Base-by-base conservation (phyloP, 2,113 vertebrate genomes). In the Apistogramma diplotaenia region DNA sequence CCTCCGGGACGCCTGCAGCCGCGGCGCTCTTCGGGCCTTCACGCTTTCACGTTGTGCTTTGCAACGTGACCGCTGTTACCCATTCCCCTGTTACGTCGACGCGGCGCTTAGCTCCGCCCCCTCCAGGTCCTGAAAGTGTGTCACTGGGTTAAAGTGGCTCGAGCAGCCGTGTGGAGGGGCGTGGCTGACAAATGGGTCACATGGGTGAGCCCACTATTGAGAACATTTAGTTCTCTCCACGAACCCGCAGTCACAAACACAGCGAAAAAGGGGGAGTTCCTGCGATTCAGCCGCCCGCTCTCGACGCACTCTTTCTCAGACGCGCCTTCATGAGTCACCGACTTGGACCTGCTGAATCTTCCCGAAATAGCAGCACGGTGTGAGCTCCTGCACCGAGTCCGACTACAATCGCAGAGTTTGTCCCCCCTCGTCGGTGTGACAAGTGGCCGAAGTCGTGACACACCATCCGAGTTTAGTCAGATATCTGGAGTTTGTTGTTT, bases 61-160 rank as follows among this genome's bases (percentile, higher is more conserved):
- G 92, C 93, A 94, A 94, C 94, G 94, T 94, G 94, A 94, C 75
- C 46, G 70, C 85, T 40, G 73, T 51, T 74, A 58, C 62, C 62
- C 79, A 1, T 33, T 33, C 83, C 84, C 0, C 25, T 29, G 74
- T 87, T 89, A 89, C 91, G 89, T 85, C 61, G 37, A 23, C 40
- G 18, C 21, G 3, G 23, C 33, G 59, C 59, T 10, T 55, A 51
- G 81, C 87, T 60, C 93, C 87, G 81, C 91, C 92, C 86, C 81
- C 58, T 59, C 83, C 57, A 25, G 19, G 82, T 83, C 49, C 78
- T 82, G 81, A 94, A 96, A 96, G 87, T 96, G 95, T 96, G 96
- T 96, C 95, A 96, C 96, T 96, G 95, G 96, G 96, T 96, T 95
- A 96, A 93, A 91, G 88, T 91, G 90, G 89, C 90, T 86, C 84